Base-by-base conservation (phyloP, 2,113 vertebrate species). In the Saguinus midas region DNA sequence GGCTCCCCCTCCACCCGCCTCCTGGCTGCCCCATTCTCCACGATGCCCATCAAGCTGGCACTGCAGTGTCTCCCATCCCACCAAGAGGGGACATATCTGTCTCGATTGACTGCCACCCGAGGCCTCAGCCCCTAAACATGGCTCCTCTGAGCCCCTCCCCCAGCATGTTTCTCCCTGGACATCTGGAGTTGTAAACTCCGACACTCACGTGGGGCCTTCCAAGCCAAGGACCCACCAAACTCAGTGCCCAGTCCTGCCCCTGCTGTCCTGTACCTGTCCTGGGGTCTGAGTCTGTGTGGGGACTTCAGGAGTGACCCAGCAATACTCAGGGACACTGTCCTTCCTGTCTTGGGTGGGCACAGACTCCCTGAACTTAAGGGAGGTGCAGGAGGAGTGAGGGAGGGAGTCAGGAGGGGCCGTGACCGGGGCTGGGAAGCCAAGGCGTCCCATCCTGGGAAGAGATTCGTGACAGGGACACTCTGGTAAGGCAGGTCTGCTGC, bases 351-450 rank as follows among this genome's bases (percentile, higher is more conserved):
- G 32, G 32, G 66, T 14, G 6, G 66, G 43, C 18, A 10, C 16
- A 21, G 25, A 57, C 32, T 52, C 70, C 13, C 37, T 25, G 23
- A 58, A 50, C 45, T 70, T 32, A 3, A 29, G 1, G 3, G 20
- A n/a, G 29, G 61, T 64, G 61, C 64, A 6, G 8, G 21, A n/a
- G 79, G 27, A 23, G 13, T 16, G 7, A 1, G 5, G 40, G 57
- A 8, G 10, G 35, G 35, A 58, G 76, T 1, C 3, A 2, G 25
- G 9, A 11, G 32, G 25, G 9, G 61, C 61, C 5, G 0, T 64
- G 27, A 29, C 61, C 11, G 5, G 58, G 58, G 25, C 58, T 8
- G 1, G 37, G 78, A 68, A 35, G 48, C 48, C 78, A 21, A 0
- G 0, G n/a, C 11, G 8, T n/a, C 40, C 37, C 43, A 18, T n/a